These are phyloP conservation scores for Drosophila eugracilis DNA, from an alignment of 1,140 invertebrate genomes.

Conservation along the genomic window DNA sequence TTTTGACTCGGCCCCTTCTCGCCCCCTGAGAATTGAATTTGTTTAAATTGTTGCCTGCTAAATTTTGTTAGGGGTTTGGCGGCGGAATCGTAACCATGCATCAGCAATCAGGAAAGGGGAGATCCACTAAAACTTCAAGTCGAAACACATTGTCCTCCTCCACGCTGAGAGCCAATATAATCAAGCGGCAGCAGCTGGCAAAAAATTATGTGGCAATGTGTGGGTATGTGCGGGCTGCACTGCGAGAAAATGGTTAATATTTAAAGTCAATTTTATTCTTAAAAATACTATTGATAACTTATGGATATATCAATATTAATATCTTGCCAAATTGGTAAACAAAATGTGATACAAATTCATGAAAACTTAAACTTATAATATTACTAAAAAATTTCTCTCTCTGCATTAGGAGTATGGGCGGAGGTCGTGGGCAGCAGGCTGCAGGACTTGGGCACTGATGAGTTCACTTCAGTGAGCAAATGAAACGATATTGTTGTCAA, in stretches of 20 bases:
- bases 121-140: slow-evolving; percentile 52
- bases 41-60: slow-evolving; percentile 69
- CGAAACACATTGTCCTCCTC: slow-evolving; percentile 37
- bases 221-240: slow-evolving; percentile 4
- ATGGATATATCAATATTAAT: too few species aligned
- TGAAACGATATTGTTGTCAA: slow-evolving; percentile 83
- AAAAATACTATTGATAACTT: too few species aligned
- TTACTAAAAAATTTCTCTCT: neutral
- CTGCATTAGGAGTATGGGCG: neutral
- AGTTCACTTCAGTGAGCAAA: slow-evolving; percentile 82
- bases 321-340: too few species aligned
- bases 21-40: slow-evolving; percentile 66
- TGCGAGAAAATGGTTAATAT: neutral
- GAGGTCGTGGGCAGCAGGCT: slow-evolving; percentile 10
- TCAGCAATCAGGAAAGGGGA: slow-evolving; percentile 39
- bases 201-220: slow-evolving; percentile 71
- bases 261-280: too few species aligned
- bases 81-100: slow-evolving; percentile 26
- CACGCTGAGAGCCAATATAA: slow-evolving; percentile 68
- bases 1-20: slow-evolving; percentile 29
- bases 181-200: slow-evolving; percentile 69
- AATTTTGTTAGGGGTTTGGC: slow-evolving; percentile 20
- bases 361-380: too few species aligned
- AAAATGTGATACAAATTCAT: too few species aligned
- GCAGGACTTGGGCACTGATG: slow-evolving; percentile 67